Percentiles rank a stretch among this genome's conserved stretches.
Evolutionary conservation across 2,888 invertebrate species (phyloP).

Genomic region (Sisyra terminalis): DNA sequence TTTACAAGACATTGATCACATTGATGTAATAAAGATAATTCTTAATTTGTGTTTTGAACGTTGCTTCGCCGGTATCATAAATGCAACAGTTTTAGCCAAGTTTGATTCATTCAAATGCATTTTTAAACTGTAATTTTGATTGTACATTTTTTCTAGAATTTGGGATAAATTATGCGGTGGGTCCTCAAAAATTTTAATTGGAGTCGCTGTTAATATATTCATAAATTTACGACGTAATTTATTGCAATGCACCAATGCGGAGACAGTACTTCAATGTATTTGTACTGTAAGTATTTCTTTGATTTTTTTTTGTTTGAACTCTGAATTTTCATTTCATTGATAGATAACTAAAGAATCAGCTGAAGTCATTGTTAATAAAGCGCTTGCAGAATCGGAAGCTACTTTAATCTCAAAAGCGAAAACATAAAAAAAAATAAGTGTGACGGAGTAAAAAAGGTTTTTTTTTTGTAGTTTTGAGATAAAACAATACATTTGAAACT

Average conservation of each 20-base stretch:
- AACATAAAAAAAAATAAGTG: too few relatives aligned
- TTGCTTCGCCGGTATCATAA: constrained; percentile 68
- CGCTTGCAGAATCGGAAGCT: constrained; percentile 33
- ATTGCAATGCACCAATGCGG: constrained; percentile 39
- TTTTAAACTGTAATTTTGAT: background rate
- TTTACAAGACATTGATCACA: constrained; percentile 43
- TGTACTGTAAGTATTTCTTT: constrained; percentile 37
- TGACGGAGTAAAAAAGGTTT: too few relatives aligned
- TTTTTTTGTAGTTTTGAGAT: too few relatives aligned
- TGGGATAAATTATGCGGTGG: constrained; percentile 84
- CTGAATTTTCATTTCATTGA: constrained; percentile 14
- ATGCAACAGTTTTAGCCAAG: constrained; percentile 63
- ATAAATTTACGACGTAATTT: constrained; percentile 51
- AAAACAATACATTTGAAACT: too few relatives aligned
- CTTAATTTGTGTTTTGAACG: constrained; percentile 64
- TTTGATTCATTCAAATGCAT: constrained; percentile 17
- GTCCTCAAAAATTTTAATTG: constrained; percentile 65
- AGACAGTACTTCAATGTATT: constrained; percentile 46
- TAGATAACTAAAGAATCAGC: constrained; percentile 66
- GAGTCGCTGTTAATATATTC: constrained; percentile 56
- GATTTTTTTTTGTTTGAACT: constrained; percentile 26
- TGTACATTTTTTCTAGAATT: constrained; percentile 41
- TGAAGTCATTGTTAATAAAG: constrained; percentile 70
- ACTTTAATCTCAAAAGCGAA: too few relatives aligned
- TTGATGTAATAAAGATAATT: constrained; percentile 45